phyloP scores from a whole-genome alignment of 53 echinoderm and acorn worm species.

The Henricia sp. region DNA sequence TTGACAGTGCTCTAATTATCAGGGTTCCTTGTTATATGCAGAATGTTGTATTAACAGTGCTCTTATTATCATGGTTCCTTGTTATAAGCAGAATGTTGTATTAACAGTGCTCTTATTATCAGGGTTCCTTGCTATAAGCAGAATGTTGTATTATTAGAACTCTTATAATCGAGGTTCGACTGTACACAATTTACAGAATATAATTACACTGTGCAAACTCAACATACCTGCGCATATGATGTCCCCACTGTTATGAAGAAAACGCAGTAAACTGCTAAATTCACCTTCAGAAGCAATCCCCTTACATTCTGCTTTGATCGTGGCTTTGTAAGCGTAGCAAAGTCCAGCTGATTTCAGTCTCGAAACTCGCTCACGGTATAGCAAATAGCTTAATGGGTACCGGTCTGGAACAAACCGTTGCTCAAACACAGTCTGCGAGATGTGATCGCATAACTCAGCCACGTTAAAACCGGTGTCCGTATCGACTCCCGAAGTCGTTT shows the following conservation, averaged over 20 bases:
- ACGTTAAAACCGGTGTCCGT: neutral
- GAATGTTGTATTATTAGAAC: no score
- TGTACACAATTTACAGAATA: no score
- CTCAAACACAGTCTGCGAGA: slow-evolving; percentile 7
- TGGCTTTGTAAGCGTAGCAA: slow-evolving; percentile 32
- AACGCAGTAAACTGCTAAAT: slow-evolving; percentile 15
- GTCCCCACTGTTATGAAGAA: slow-evolving; percentile 57
- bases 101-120: no score
- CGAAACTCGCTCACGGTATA: slow-evolving; percentile 28
- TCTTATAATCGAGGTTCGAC: no score
- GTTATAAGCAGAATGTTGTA: no score
- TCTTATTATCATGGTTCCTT: no score
- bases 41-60: no score
- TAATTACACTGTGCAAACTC: neutral
- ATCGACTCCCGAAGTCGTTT: no score
- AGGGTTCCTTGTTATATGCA: no score
- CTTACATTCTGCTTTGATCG: slow-evolving; percentile 15
- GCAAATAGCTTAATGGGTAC: slow-evolving; percentile 41
- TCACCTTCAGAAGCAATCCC: slow-evolving; percentile 6
- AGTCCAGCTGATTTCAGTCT: neutral
- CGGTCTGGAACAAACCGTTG: slow-evolving; percentile 25
- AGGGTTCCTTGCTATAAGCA: no score
- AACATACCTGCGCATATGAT: slow-evolving; percentile 56
- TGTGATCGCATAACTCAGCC: slow-evolving; percentile 10
- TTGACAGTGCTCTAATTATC: no score